A percentile compares a stretch with the other conserved stretches of the same genome.
Conservation (phyloP, 2,113 vertebrate genomes). For the Vulpes ferrilata region DNA sequence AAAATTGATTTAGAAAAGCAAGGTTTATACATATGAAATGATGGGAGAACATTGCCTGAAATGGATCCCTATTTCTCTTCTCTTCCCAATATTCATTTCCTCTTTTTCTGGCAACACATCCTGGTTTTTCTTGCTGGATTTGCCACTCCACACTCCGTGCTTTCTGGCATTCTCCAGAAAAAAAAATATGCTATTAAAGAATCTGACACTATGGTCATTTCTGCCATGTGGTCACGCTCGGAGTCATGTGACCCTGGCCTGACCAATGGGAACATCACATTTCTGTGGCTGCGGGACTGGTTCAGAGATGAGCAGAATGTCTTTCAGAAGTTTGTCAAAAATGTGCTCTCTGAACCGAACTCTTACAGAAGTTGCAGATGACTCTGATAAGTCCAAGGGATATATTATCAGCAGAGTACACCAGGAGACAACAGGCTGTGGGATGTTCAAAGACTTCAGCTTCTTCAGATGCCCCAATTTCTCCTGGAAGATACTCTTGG, state of each 20-base stretch:
- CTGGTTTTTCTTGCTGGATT: background rate
- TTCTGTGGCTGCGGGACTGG: background rate
- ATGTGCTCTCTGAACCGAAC: background rate
- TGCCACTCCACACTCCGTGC: background rate
- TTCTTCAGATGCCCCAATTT: background rate
- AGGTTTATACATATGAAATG: background rate
- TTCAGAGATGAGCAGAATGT: background rate
- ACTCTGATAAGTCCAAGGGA: background rate
- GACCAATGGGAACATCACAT: background rate
- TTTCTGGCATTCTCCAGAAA: background rate
- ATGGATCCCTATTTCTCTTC: background rate
- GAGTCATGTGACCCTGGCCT: background rate
- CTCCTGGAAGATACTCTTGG: background rate
- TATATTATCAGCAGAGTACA: background rate
- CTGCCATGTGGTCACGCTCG: background rate
- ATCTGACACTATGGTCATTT: background rate
- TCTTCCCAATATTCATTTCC: background rate
- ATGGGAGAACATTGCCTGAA: background rate
- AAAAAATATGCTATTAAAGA: background rate
- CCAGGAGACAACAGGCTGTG: background rate
- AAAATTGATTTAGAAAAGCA: constrained; percentile 19
- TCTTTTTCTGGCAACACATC: background rate
- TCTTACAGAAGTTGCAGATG: background rate
- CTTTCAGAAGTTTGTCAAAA: constrained; percentile 34
- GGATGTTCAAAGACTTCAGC: background rate